These are phyloP conservation scores for Rhinoderma darwinii DNA, from an alignment of 2,113 vertebrate species.

Conservation along the genomic window DNA sequence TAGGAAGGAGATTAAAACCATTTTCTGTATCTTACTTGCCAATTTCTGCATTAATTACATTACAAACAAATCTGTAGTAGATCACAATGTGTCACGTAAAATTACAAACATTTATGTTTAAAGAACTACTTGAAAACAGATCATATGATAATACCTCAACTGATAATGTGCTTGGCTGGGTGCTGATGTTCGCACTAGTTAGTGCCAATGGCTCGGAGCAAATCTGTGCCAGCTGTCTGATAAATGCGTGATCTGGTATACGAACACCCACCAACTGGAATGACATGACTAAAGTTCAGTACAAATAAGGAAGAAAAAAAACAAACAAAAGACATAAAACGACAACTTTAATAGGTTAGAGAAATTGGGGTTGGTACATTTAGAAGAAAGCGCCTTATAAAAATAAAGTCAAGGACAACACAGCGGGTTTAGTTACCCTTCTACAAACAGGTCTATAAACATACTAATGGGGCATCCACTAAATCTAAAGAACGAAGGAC, in stretches of 20 bases:
- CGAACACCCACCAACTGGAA: slow-evolving; percentile 90
- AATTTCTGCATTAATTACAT: too few relatives aligned
- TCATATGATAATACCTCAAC: slow-evolving; percentile 80
- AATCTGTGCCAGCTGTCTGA: slow-evolving; percentile 81
- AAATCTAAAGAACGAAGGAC: neutral
- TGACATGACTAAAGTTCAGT: neutral
- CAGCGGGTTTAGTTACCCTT: neutral
- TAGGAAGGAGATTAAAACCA: too few relatives aligned
- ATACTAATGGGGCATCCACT: neutral
- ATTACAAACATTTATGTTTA: too few relatives aligned
- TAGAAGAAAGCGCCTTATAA: neutral
- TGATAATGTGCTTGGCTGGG: slow-evolving; percentile 81
- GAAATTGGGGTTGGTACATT: neutral
- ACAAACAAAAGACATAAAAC: too few relatives aligned
- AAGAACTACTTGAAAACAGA: too few relatives aligned
- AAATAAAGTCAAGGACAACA: neutral
- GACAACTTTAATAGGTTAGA: neutral
- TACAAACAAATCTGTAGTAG: too few relatives aligned
- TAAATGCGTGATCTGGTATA: slow-evolving; percentile 86
- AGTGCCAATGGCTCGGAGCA: slow-evolving; percentile 87
- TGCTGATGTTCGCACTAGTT: slow-evolving; percentile 92
- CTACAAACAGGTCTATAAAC: neutral
- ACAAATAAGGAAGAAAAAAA: neutral
- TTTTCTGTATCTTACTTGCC: too few relatives aligned
- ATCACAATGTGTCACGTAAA: too few relatives aligned